Evolutionary conservation across 2,113 vertebrate genomes (phyloP).

Genomic region (Rhipidura dahli): DNA sequence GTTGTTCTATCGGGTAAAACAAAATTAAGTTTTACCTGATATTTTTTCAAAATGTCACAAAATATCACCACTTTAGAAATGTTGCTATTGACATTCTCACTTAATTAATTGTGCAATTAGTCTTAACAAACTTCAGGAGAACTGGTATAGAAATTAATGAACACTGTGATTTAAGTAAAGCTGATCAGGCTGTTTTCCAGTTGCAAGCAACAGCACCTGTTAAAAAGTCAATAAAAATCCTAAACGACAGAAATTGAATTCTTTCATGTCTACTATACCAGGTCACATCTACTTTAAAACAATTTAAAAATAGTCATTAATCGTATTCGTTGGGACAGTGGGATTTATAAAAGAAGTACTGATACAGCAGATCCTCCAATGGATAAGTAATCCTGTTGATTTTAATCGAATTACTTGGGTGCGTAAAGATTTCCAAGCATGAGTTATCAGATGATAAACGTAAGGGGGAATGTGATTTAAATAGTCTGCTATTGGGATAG

Average conservation of each 20-base stretch:
- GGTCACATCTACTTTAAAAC: not conserved
- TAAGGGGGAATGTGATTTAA: not conserved
- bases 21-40: not conserved
- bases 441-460: not conserved
- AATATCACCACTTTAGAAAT: not conserved
- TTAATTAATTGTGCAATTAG: not conserved
- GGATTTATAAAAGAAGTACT: not conserved
- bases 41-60: not conserved
- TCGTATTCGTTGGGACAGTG: not conserved
- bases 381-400: not conserved
- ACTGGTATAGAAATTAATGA: not conserved
- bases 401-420: not conserved
- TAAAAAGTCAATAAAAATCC: not conserved
- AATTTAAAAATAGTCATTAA: slow-evolving; percentile 1
- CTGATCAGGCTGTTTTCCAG: not conserved
- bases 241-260: not conserved
- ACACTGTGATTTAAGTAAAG: not conserved
- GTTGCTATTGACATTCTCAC: not conserved
- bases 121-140: not conserved
- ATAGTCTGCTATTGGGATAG: not conserved
- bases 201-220: not conserved
- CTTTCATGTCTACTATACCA: not conserved
- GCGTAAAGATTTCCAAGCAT: not conserved
- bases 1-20: not conserved
- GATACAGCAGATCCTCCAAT: not conserved